Evolutionary conservation across 2,797 vertebrate species (phyloP).

Genomic region (Aphelocoma californica): DNA sequence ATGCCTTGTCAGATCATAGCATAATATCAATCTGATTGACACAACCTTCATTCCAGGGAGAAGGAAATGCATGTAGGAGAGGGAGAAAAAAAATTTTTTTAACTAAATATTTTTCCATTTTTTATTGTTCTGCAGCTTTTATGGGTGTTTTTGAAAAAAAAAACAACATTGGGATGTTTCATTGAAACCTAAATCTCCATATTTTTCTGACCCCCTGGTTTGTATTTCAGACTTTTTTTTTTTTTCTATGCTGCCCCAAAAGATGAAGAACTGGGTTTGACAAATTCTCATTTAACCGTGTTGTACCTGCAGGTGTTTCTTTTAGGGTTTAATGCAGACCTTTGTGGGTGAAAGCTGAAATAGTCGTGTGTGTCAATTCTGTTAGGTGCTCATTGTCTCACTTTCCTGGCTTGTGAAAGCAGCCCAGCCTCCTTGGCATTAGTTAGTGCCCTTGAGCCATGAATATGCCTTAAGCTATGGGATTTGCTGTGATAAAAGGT

Average conservation of each 20-base stretch:
- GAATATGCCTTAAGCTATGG: constrained; percentile 31
- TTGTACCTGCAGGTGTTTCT: not conserved
- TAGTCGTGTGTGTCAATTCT: not conserved
- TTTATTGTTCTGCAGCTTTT: not conserved
- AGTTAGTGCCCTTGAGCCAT: not conserved
- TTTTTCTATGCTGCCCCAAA: not conserved
- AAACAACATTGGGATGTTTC: not conserved
- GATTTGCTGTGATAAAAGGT: constrained; percentile 43
- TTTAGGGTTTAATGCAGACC: not conserved
- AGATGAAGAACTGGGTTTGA: not conserved
- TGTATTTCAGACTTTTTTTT: not conserved
- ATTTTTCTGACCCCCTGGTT: not conserved
- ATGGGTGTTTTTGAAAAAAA: not conserved
- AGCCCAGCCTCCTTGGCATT: constrained; percentile 15
- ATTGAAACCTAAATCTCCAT: not conserved
- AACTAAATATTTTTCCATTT: not conserved
- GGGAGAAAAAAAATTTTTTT: not conserved
- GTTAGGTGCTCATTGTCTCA: not conserved
- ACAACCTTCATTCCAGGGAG: not conserved
- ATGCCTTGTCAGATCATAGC: not conserved
- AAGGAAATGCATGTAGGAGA: not conserved
- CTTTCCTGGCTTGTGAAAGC: not conserved
- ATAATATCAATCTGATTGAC: not conserved
- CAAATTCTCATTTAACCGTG: not conserved
- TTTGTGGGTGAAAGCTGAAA: not conserved